These are phyloP conservation scores for Girardinichthys multiradiatus DNA, from an alignment of 2,113 vertebrate genomes.

Conservation along the genomic window DNA sequence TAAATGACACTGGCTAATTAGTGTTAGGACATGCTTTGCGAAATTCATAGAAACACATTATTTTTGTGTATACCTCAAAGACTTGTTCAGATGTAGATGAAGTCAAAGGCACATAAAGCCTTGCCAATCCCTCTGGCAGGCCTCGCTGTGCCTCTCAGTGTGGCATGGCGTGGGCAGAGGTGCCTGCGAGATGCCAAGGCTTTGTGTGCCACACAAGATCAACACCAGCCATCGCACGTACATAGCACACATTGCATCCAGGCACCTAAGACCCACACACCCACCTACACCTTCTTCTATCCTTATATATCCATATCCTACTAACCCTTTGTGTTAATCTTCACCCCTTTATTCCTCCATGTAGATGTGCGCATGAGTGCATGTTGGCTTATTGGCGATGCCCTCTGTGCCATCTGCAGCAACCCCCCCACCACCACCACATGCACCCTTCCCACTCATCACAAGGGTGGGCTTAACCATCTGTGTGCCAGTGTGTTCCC, in stretches of 20 bases:
- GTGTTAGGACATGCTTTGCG: background rate
- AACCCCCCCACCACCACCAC: slow-evolving; percentile 37
- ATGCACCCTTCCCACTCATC: slow-evolving; percentile 72
- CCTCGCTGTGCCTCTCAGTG: slow-evolving; percentile 63
- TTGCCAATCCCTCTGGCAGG: slow-evolving; percentile 71
- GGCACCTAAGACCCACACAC: slow-evolving; percentile 41
- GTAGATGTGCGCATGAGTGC: slow-evolving; percentile 26
- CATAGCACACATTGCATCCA: slow-evolving; percentile 22
- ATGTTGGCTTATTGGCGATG: slow-evolving; percentile 78
- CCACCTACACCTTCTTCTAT: slow-evolving; percentile 23
- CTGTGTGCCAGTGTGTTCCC: slow-evolving; percentile 83
- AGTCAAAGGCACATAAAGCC: slow-evolving; percentile 46
- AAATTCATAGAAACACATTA: background rate
- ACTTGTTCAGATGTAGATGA: slow-evolving; percentile 33
- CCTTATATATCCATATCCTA: slow-evolving; percentile 13
- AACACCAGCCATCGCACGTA: slow-evolving; percentile 46
- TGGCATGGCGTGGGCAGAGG: slow-evolving; percentile 72
- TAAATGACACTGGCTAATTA: background rate
- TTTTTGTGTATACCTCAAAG: slow-evolving; percentile 22
- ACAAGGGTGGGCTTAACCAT: slow-evolving; percentile 86
- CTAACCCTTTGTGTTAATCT: slow-evolving; percentile 18
- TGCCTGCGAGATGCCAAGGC: slow-evolving; percentile 67
- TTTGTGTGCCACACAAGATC: slow-evolving; percentile 68
- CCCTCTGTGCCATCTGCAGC: slow-evolving; percentile 86
- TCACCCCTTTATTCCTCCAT: slow-evolving; percentile 10